Conservation (phyloP, 2,888 invertebrate genomes). For the Sphaeridia pumilis region DNA sequence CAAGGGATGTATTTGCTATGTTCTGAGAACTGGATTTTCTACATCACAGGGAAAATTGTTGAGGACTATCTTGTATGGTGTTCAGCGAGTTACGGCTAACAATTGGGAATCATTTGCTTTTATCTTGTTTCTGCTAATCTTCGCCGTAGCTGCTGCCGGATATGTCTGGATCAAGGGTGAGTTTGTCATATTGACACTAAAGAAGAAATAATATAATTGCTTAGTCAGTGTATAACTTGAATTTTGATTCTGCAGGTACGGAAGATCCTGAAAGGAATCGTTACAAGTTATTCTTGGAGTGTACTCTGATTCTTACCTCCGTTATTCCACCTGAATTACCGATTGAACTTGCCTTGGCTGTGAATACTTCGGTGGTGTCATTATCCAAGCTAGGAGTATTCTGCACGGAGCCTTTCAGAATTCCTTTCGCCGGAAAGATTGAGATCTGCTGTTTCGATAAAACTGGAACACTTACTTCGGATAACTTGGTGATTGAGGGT, state of each 20-base stretch:
- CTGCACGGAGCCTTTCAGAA: slow-evolving; percentile 98
- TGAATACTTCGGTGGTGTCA: slow-evolving; percentile 91
- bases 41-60: slow-evolving; percentile 93
- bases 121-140: slow-evolving; percentile 86
- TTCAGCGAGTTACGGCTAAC: slow-evolving; percentile 96
- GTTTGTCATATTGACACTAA: slow-evolving; percentile 2
- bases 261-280: slow-evolving; percentile 86
- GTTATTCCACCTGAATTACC: slow-evolving; percentile 98
- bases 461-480: slow-evolving; percentile 97
- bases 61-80: slow-evolving; percentile 93
- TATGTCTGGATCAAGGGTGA: slow-evolving; percentile 96
- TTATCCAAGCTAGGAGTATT: slow-evolving; percentile 84
- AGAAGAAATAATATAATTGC: too few species aligned
- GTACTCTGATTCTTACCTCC: slow-evolving; percentile 93
- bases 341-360: slow-evolving; percentile 93
- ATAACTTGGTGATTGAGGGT: slow-evolving; percentile 95
- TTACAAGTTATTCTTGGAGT: slow-evolving; percentile 96
- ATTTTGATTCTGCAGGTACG: slow-evolving; percentile 50
- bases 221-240: too few species aligned
- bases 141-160: slow-evolving; percentile 88
- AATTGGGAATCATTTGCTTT: slow-evolving; percentile 97
- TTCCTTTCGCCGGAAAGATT: slow-evolving; percentile 98
- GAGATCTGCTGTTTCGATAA: slow-evolving; percentile 99
- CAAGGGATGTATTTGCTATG: slow-evolving; percentile 94
- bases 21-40: slow-evolving; percentile 91